Conservation (phyloP, 1,140 invertebrate genomes). For the Drosophila subobscura region DNA sequence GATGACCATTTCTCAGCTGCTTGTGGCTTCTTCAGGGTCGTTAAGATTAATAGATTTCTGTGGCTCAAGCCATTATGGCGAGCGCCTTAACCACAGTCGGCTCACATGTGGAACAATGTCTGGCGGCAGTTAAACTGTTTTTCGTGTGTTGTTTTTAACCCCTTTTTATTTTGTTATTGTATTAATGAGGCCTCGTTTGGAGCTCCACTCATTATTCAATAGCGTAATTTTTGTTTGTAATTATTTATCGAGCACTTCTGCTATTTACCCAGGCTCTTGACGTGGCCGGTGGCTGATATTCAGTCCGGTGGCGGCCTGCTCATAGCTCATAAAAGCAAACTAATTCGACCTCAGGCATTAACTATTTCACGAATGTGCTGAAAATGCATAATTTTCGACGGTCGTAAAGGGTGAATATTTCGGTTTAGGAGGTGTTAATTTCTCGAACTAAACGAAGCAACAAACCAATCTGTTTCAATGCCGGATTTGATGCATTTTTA, state of each 20-base stretch:
- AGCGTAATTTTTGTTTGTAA: slow-evolving; percentile 45
- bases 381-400: slow-evolving; percentile 63
- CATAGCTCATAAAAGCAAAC: slow-evolving; percentile 61
- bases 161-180: slow-evolving; percentile 24
- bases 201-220: slow-evolving; percentile 48
- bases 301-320: slow-evolving; percentile 33
- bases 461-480: slow-evolving; percentile 67
- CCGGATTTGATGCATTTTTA: slow-evolving; percentile 56
- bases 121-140: slow-evolving; percentile 52
- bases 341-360: slow-evolving; percentile 62
- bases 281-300: slow-evolving; percentile 3
- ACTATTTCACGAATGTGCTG: slow-evolving; percentile 56
- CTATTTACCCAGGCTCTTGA: slow-evolving; percentile 31
- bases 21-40: slow-evolving; percentile 63
- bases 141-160: slow-evolving; percentile 36
- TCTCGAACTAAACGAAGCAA: slow-evolving; percentile 35
- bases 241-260: slow-evolving; percentile 49
- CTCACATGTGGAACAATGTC: slow-evolving; percentile 54
- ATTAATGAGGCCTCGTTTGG: slow-evolving; percentile 61
- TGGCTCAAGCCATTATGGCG: slow-evolving; percentile 65
- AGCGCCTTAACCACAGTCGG: slow-evolving; percentile 31
- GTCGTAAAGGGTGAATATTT: slow-evolving; percentile 38
- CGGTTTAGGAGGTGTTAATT: slow-evolving; percentile 70
- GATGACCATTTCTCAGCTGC: slow-evolving; percentile 38
- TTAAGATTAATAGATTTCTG: slow-evolving; percentile 72